These are phyloP conservation scores for Sipunculus nudus DNA, from an alignment of 2,888 invertebrate genomes.

Conservation along the genomic window DNA sequence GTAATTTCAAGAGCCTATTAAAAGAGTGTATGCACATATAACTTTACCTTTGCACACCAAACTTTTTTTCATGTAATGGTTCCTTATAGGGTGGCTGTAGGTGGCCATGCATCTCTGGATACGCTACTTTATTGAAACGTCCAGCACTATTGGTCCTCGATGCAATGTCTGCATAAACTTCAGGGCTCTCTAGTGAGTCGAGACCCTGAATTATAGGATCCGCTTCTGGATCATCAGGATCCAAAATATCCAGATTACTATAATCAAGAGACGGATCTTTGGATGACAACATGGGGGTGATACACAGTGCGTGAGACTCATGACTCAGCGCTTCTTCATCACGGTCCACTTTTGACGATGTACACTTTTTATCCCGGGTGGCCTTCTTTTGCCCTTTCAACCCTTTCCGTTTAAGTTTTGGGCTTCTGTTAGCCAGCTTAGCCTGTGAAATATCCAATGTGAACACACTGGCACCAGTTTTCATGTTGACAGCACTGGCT, in stretches of 20 bases:
- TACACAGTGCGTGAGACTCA: no score
- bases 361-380: no score
- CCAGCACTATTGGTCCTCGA: conserved; percentile 71
- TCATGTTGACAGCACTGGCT: conserved; percentile 56
- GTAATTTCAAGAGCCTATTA: no score
- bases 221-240: conserved; percentile 25
- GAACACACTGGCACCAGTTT: conserved; percentile 59
- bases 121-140: conserved; percentile 79
- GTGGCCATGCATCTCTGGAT: conserved; percentile 77
- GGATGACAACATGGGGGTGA: no score
- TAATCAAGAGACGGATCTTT: no score
- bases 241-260: no score
- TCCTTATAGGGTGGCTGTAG: conserved; percentile 69
- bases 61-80: conserved; percentile 72
- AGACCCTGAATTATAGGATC: no score
- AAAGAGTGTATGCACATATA: no score
- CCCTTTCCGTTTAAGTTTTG: conserved; percentile 16
- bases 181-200: conserved; percentile 43
- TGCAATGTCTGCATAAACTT: conserved; percentile 58
- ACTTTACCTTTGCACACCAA: conserved; percentile 70
- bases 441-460: conserved; percentile 45
- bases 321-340: no score
- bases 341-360: no score
- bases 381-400: background rate
- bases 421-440: conserved; percentile 1